Evolutionary conservation across 2,113 vertebrate species (phyloP).

Genomic region (Collichthys lucidus): DNA sequence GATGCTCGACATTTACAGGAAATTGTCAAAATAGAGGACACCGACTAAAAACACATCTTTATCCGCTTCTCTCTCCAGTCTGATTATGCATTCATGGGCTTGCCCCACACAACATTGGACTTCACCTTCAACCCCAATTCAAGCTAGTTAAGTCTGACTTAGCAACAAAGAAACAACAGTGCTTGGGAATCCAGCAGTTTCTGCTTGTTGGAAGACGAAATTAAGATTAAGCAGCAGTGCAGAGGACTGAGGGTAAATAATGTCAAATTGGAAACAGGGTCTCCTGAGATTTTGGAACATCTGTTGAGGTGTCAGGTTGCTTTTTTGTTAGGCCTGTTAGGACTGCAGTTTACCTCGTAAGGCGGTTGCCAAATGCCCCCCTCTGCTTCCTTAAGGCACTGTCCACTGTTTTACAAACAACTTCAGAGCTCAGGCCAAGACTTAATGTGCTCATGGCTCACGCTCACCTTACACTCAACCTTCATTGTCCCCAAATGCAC

Average conservation of each 20-base stretch:
- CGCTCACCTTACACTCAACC: conserved; percentile 52
- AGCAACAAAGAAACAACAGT: conserved; percentile 34
- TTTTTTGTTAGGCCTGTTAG: conserved; percentile 68
- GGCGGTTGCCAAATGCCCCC: conserved; percentile 68
- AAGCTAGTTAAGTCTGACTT: conserved; percentile 53
- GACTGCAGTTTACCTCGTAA: conserved; percentile 82
- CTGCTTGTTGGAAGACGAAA: conserved; percentile 45
- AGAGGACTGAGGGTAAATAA: conserved; percentile 70
- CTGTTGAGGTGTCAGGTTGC: conserved; percentile 81
- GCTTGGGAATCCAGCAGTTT: conserved; percentile 40
- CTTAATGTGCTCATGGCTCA: conserved; percentile 68
- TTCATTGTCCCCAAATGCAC: conserved; percentile 61
- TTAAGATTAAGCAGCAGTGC: conserved; percentile 45
- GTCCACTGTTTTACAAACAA: conserved; percentile 67
- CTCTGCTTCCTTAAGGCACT: conserved; percentile 55
- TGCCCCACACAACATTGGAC: conserved; percentile 18
- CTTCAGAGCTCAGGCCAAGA: conserved; percentile 70
- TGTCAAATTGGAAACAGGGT: conserved; percentile 80
- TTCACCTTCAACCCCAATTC: conserved; percentile 66
- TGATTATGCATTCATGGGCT: conserved; percentile 28
- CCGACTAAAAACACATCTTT: conserved; percentile 42
- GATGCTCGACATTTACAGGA: conserved; percentile 58
- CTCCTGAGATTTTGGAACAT: conserved; percentile 72
- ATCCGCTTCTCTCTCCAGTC: conserved; percentile 8
- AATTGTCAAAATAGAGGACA: conserved; percentile 49